These are phyloP conservation scores for Geotrypetes seraphini DNA, from an alignment of 2,797 vertebrate species.

Conservation along the genomic window DNA sequence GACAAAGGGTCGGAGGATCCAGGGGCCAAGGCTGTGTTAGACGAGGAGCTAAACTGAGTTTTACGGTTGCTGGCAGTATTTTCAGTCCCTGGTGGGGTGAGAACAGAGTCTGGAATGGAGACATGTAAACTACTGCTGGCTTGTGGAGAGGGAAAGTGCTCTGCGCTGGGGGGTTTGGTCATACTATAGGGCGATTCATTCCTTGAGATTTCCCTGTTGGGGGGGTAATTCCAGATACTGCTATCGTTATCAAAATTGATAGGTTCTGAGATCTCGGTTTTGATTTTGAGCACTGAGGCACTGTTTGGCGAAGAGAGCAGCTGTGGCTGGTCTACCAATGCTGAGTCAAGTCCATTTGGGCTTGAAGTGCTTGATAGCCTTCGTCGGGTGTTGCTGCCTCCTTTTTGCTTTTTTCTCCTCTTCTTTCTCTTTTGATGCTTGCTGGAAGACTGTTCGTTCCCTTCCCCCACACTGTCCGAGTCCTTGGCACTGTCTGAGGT, in stretches of 20 bases:
- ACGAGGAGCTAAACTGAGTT: constrained; percentile 70
- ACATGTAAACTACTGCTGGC: constrained; percentile 73
- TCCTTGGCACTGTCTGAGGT: constrained; percentile 72
- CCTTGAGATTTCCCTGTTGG: constrained; percentile 93
- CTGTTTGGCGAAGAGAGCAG: constrained; percentile 75
- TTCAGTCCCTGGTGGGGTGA: constrained; percentile 87
- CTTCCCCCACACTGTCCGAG: constrained; percentile 63
- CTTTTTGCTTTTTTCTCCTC: constrained; percentile 91
- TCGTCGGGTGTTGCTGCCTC: constrained; percentile 58
- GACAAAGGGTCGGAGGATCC: constrained; percentile 87
- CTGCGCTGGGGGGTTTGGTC: constrained; percentile 75
- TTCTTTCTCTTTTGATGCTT: constrained; percentile 85
- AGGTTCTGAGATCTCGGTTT: constrained; percentile 95
- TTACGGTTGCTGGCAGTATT: constrained; percentile 78
- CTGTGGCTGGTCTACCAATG: constrained; percentile 73
- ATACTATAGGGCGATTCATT: constrained; percentile 96
- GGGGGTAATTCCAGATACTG: constrained; percentile 98
- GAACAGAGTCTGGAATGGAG: constrained; percentile 90
- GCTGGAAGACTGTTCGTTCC: constrained; percentile 57
- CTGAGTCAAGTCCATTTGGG: constrained; percentile 65
- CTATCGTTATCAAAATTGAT: constrained; percentile 99
- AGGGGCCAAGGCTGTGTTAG: constrained; percentile 67
- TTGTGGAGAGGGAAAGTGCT: constrained; percentile 80
- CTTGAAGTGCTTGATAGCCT: constrained; percentile 73
- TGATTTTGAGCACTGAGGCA: constrained; percentile 91